phyloP scores from a whole-genome alignment of 2,888 invertebrate genomes.

The Leptinotarsa rubiginosa region DNA sequence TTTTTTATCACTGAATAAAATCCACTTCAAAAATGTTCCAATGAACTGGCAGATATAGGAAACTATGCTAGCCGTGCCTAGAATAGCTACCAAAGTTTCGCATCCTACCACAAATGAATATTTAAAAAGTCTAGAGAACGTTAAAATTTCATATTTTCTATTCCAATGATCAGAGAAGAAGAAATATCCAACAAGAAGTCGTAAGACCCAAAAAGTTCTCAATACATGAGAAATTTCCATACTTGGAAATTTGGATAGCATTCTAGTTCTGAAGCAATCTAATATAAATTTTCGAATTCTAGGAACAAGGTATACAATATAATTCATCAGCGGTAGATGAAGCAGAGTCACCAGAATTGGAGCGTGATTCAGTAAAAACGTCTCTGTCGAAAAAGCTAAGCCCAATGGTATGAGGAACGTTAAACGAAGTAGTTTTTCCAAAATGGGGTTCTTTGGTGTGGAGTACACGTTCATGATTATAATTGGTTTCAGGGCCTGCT shows the following conservation, averaged over 20 bases:
- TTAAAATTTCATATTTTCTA: constrained; percentile 66
- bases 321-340: constrained; percentile 80
- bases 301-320: constrained; percentile 79
- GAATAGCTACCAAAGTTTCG: constrained; percentile 89
- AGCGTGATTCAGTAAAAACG: constrained; percentile 74
- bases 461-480: constrained; percentile 78
- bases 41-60: constrained; percentile 91
- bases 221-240: constrained; percentile 89
- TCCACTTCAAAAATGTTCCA: constrained; percentile 90
- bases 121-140: constrained; percentile 69
- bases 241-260: constrained; percentile 90
- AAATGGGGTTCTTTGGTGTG: constrained; percentile 74
- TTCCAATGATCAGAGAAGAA: constrained; percentile 62
- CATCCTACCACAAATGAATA: constrained; percentile 87
- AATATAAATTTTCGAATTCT: constrained; percentile 77
- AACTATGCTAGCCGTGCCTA: constrained; percentile 93
- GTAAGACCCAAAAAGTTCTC: constrained; percentile 87
- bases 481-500: constrained; percentile 81
- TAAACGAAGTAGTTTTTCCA: constrained; percentile 76
- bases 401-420: constrained; percentile 71
- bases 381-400: constrained; percentile 48
- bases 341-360: constrained; percentile 80
- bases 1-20: constrained; percentile 85
- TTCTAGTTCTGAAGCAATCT: constrained; percentile 86
- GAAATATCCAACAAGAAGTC: constrained; percentile 71